These are phyloP conservation scores for Lophotis ruficrista DNA, from an alignment of 2,113 vertebrate genomes.

Conservation along the genomic window DNA sequence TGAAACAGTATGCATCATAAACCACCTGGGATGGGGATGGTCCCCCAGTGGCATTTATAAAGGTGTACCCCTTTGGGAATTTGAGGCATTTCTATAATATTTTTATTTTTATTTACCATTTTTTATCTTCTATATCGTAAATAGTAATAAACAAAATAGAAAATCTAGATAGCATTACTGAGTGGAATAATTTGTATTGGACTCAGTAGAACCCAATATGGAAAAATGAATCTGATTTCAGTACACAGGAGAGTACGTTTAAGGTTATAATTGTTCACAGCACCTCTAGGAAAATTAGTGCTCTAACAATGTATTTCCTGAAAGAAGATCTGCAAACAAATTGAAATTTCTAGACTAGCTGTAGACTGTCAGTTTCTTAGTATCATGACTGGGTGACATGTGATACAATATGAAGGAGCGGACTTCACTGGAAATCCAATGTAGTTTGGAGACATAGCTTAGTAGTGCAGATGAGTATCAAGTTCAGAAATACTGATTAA, in stretches of 20 bases:
- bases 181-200: background rate
- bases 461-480: background rate
- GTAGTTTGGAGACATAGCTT: background rate
- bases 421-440: background rate
- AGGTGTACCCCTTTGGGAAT: background rate
- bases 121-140: background rate
- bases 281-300: background rate
- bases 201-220: background rate
- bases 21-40: background rate
- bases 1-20: background rate
- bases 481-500: background rate
- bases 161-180: background rate
- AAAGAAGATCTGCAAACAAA: background rate
- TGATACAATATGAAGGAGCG: background rate
- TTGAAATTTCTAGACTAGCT: background rate
- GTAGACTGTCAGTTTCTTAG: fast-evolving
- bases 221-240: background rate
- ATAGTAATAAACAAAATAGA: background rate
- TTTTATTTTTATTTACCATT: background rate
- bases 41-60: background rate
- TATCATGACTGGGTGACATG: background rate
- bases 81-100: background rate
- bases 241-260: background rate
- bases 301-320: background rate
- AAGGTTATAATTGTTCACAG: background rate